Base-by-base conservation (phyloP, 35 echinoderm and acorn worm genomes). In the Strongylocentrotus purpuratus region DNA sequence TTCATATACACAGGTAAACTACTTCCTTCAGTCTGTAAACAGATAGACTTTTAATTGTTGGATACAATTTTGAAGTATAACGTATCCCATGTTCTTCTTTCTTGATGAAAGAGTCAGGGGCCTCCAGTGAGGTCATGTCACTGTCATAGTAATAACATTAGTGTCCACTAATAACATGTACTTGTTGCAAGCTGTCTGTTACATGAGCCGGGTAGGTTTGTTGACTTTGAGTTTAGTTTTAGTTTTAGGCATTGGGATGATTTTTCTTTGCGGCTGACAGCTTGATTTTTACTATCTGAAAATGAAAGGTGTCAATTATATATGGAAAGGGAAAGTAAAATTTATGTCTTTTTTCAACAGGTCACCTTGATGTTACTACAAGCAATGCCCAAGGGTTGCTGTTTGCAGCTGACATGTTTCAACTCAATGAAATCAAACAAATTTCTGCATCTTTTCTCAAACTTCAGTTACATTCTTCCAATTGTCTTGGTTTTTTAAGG, bases 381-480 rank as follows among this genome's bases (percentile, higher is more conserved):
- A 94, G 70, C 11, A 97, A 96, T 93, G 98, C 95, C 10, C 97
- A 99, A 85, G 97, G 95, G 11, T 78, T 99, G 10, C 88, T 99
- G 11, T 94, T 96, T 88, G 98, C 98, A 31, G 98, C 98, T 25
- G 98, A 99, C 59, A 97, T 99, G 97, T 87, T 99, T 41, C 97
- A 99, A 86, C 70, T 99, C n/a, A 91, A 70, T 22, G 96, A 97
- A 55, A 95, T 99, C 12, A 94, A 97, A 7, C 32, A 96, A 46
- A 94, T 96, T 7, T 99, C 96, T 60, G 97, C 96, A 55, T 95
- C 90, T 71, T 99, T 96, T 92, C 85, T 99, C 14, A 95, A 97
- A 91, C 94, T 95, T 9, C 97, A 99, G 48, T 95, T 97, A 17
- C 98, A 99, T 94, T 96, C 98, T 60, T 96, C 96, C 2, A 99